phyloP scores from a whole-genome alignment of 2,888 invertebrate genomes.

The Hoplodrina ambigua region DNA sequence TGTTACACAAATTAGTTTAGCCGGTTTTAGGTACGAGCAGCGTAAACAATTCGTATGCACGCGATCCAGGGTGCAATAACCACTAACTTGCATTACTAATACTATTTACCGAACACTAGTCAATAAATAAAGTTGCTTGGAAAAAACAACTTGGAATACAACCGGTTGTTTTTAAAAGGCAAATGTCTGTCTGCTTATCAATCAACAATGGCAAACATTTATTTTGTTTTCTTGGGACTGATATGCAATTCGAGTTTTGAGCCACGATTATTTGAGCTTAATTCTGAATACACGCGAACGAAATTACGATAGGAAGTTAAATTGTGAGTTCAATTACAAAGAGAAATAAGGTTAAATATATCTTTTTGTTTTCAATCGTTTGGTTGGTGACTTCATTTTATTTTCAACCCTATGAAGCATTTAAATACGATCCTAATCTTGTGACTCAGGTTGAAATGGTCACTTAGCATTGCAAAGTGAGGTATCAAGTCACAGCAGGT shows the following conservation, averaged over 20 bases:
- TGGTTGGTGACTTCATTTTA: constrained; percentile 22
- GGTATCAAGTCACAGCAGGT: constrained; percentile 39
- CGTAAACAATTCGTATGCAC: constrained; percentile 64
- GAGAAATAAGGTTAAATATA: constrained; percentile 10
- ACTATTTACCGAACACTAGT: constrained; percentile 38
- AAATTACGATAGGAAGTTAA: constrained; percentile 37
- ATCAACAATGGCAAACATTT: constrained; percentile 29
- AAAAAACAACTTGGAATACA: no score
- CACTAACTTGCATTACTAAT: constrained; percentile 51
- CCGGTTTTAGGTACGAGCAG: constrained; percentile 45
- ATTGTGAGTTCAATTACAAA: constrained; percentile 36
- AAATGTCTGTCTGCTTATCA: constrained; percentile 25
- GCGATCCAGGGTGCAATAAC: constrained; percentile 67
- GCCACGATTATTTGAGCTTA: constrained; percentile 26
- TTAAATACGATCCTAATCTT: constrained; percentile 28
- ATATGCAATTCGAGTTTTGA: constrained; percentile 39
- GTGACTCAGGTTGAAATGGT: constrained; percentile 37
- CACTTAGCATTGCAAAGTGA: constrained; percentile 47
- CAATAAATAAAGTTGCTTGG: constrained; percentile 24
- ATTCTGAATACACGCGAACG: constrained; percentile 41
- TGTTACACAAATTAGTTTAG: constrained; percentile 64
- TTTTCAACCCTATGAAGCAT: constrained; percentile 22
- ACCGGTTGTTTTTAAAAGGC: constrained; percentile 2
- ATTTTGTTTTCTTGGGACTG: constrained; percentile 13
- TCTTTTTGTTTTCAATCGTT: constrained; percentile 14